Percentiles rank a stretch among this genome's conserved stretches.
These are phyloP conservation scores for Strix aluco DNA, from an alignment of 2,113 vertebrate species.

Conservation along the genomic window DNA sequence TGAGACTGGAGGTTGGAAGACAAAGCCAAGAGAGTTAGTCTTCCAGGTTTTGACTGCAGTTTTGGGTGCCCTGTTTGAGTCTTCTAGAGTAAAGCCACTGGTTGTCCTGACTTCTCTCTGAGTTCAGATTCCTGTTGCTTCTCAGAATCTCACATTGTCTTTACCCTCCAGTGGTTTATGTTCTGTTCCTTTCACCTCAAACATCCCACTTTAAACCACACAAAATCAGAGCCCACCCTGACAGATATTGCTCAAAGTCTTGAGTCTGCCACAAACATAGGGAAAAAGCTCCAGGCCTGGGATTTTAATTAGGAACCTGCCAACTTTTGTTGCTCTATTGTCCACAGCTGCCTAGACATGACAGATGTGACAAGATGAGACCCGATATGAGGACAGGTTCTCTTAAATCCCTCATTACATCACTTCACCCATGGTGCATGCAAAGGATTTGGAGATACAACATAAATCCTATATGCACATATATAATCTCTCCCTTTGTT, in stretches of 20 bases:
- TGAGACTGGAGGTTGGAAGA: background rate
- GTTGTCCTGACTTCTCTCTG: background rate
- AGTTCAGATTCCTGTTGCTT: background rate
- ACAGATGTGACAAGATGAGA: background rate
- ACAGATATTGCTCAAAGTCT: background rate
- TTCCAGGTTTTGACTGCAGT: background rate
- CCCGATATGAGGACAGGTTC: rapidly evolving
- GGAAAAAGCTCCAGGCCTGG: background rate
- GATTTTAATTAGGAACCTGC: background rate
- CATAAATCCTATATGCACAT: background rate
- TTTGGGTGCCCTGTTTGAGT: background rate
- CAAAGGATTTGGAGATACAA: background rate
- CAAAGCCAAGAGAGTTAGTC: background rate
- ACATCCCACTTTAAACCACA: background rate
- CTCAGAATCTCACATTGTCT: background rate
- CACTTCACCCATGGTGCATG: background rate
- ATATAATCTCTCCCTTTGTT: background rate
- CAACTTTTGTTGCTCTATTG: background rate
- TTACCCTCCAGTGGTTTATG: background rate
- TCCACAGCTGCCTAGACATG: background rate
- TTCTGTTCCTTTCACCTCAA: background rate
- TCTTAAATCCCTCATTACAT: background rate
- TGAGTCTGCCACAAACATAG: background rate
- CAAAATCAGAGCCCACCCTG: background rate
- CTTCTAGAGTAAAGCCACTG: background rate